Evolutionary conservation across 2,888 invertebrate genomes (phyloP), one percentile per base, ranked within the genome.

Genomic region (Gonocerus acuteangulatus): DNA sequence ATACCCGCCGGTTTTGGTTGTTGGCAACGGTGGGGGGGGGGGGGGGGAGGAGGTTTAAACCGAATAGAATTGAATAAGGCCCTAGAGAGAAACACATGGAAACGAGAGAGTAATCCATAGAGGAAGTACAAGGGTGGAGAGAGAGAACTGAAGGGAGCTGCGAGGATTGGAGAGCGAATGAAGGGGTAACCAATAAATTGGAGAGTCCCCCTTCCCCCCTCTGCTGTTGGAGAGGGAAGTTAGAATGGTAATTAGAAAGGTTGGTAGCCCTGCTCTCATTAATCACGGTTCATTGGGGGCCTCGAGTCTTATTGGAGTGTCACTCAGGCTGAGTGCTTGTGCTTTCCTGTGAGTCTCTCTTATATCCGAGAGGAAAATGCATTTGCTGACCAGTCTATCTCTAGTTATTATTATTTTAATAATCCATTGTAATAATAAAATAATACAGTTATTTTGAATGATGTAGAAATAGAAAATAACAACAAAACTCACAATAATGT

Each of bases 211-310:
- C 11, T 11, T 21, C 32, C 44, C 18, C 36, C 19, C 51, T 51
- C 19, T 32, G 32, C 34, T 19, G 11, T 19, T 19, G 47, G 21
- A 15, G 36, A 23, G 23, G 16, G 23, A 15, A 44, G 44, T 42
- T 44, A 44, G 56, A 56, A 56, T 56, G 66, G 67, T 67, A 68
- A 68, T 68, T 68, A 68, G 67, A 68, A 69, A 68, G 69, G 67
- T 66, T 59, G 47, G 47, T 21, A 47, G 32, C 54, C 48, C 65
- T 62, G 57, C 36, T 61, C 61, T 59, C 65, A 67, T 68, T 66
- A 66, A 65, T 67, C 67, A 65, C 65, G 64, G 56, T 66, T 66
- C 66, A 68, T 66, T 66, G 64, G 65, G 54, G 59, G 32, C 7
- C 32, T 32, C 32, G 32, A 32, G 32, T 32, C 32, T 32, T 32